Evolutionary conservation across 2,888 invertebrate species (phyloP).

Genomic region (Perizoma affinitatum): DNA sequence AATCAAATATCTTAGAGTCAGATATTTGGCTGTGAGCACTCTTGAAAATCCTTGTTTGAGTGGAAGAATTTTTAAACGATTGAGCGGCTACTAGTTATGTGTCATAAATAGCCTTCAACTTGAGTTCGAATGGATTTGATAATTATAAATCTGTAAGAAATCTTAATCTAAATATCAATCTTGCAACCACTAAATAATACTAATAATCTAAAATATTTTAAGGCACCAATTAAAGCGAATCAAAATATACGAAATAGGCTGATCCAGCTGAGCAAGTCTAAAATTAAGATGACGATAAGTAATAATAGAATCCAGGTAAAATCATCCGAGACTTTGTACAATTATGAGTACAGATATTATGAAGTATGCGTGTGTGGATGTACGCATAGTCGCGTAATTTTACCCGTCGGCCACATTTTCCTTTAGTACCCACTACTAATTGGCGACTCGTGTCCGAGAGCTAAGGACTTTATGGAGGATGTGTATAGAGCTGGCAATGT

Average conservation of each 20-base stretch:
- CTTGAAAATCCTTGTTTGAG: conserved; percentile 3
- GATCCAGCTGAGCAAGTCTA: too few species aligned
- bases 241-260: too few species aligned
- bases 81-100: background rate
- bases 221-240: too few species aligned
- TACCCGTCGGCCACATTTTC: conserved; percentile 73
- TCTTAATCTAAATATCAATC: too few species aligned
- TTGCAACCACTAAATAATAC: too few species aligned
- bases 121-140: too few species aligned
- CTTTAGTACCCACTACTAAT: conserved; percentile 71
- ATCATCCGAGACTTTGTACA: background rate
- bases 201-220: too few species aligned
- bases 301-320: too few species aligned
- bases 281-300: too few species aligned
- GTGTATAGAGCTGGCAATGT: conserved; percentile 51
- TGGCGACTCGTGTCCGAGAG: conserved; percentile 74
- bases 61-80: background rate
- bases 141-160: too few species aligned
- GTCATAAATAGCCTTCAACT: too few species aligned
- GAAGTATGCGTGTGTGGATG: conserved; percentile 41
- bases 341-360: conserved; percentile 11
- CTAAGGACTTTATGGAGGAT: conserved; percentile 57
- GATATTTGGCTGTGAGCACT: conserved; percentile 7
- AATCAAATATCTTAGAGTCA: conserved; percentile 7
- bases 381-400: conserved; percentile 64